Conservation (phyloP, 2,888 invertebrate species). For the Salpingus planirostris region DNA sequence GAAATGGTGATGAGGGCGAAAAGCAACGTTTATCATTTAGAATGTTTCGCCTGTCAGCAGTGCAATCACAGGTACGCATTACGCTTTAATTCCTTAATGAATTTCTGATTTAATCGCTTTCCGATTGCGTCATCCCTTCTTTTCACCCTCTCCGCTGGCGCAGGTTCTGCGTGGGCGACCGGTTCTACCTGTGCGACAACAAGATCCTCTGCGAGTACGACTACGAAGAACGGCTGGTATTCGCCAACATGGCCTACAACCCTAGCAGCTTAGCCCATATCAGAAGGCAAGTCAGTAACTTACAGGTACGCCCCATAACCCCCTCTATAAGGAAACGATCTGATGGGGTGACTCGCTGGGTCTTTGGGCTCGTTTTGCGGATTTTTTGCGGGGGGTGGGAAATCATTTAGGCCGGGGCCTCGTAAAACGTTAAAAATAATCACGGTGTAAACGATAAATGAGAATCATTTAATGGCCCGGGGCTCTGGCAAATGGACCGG, state of each 20-base stretch:
- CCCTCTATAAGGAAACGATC: no score
- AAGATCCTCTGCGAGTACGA: constrained; percentile 92
- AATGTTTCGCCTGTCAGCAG: constrained; percentile 91
- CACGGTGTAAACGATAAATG: constrained; percentile 20
- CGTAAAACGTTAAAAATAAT: constrained; percentile 28
- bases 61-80: constrained; percentile 78
- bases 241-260: constrained; percentile 81
- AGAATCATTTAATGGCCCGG: constrained; percentile 33
- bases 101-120: constrained; percentile 5
- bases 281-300: constrained; percentile 69
- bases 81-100: constrained; percentile 2
- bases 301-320: constrained; percentile 38
- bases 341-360: no score
- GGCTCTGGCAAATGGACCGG: constrained; percentile 34
- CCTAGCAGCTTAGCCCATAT: constrained; percentile 81
- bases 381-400: no score
- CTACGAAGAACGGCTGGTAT: constrained; percentile 84
- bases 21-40: constrained; percentile 87
- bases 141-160: constrained; percentile 8
- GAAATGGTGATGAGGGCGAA: constrained; percentile 94
- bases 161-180: constrained; percentile 92
- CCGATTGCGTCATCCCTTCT: constrained; percentile 1
- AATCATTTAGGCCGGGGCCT: no score
- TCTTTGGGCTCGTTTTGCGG: no score
- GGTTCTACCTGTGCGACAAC: constrained; percentile 88